Evolutionary conservation across 2,797 vertebrate genomes (phyloP).

Genomic region (Pristis pectinata): DNA sequence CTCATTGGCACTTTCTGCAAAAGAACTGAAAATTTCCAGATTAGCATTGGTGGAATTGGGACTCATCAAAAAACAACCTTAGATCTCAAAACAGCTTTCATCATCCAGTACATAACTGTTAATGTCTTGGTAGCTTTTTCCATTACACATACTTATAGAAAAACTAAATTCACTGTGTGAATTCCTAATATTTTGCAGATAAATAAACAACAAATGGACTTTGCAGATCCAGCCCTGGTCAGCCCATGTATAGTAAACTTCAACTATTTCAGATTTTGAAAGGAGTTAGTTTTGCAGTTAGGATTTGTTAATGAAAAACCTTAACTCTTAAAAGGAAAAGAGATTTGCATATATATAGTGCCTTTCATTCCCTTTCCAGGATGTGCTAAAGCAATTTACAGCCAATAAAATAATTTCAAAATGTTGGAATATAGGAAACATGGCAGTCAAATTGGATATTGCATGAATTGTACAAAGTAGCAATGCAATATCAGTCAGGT

Average conservation of each 20-base stretch:
- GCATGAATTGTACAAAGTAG: no score
- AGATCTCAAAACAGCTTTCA: conserved; percentile 1
- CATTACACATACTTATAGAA: conserved; percentile 20
- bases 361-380: no score
- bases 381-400: no score
- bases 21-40: not conserved
- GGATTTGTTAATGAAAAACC: not conserved
- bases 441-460: no score
- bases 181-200: not conserved
- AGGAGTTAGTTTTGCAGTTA: no score
- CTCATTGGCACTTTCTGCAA: not conserved
- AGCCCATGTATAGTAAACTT: not conserved
- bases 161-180: not conserved
- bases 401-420: no score
- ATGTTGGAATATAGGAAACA: no score
- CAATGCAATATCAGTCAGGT: no score
- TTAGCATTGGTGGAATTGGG: not conserved
- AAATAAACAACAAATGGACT: not conserved
- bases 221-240: not conserved
- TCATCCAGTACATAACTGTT: not conserved
- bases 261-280: not conserved
- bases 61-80: not conserved
- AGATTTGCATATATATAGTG: no score
- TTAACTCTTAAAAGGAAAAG: not conserved
- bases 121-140: not conserved